phyloP scores from a whole-genome alignment of 2,113 vertebrate genomes.

The Chionodraco myersi region DNA sequence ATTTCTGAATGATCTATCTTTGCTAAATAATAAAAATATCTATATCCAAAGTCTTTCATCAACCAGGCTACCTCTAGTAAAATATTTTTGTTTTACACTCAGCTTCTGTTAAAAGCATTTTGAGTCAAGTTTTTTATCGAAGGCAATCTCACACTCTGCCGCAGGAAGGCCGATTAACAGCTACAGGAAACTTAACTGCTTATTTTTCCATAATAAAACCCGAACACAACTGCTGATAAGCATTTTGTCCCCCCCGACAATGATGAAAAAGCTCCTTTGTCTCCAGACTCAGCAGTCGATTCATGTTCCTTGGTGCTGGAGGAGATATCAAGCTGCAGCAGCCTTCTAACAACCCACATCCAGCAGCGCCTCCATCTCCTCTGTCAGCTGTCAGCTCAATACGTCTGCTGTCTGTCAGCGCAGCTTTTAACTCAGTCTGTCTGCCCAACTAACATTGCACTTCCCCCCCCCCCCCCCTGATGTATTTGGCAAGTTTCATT shows the following conservation, averaged over 20 bases:
- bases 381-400: slow-evolving; percentile 74
- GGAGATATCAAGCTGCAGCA: slow-evolving; percentile 66
- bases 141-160: slow-evolving; percentile 3
- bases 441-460: slow-evolving; percentile 26
- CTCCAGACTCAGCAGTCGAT: slow-evolving; percentile 50
- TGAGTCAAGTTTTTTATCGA: slow-evolving; percentile 4
- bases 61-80: too few species aligned
- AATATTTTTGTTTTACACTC: too few species aligned
- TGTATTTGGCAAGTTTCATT: slow-evolving; percentile 47
- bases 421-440: slow-evolving; percentile 52
- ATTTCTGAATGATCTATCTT: slow-evolving; percentile 32
- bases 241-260: slow-evolving; percentile 36
- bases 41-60: neutral
- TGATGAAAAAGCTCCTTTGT: slow-evolving; percentile 31
- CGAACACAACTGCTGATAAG: slow-evolving; percentile 40
- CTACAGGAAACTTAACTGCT: slow-evolving; percentile 29
- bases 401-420: slow-evolving; percentile 57
- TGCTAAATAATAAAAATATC: slow-evolving; percentile 23
- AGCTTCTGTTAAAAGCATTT: neutral
- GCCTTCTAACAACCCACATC: slow-evolving; percentile 43
- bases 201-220: slow-evolving; percentile 47
- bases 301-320: slow-evolving; percentile 56
- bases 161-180: slow-evolving; percentile 15
- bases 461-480: slow-evolving; percentile 15
- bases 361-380: slow-evolving; percentile 61